A percentile compares a stretch with the other conserved stretches of the same genome.
Evolutionary conservation across 92 coral and sea anemone genomes (phyloP).

Genomic region (Zoanthus sociatus): DNA sequence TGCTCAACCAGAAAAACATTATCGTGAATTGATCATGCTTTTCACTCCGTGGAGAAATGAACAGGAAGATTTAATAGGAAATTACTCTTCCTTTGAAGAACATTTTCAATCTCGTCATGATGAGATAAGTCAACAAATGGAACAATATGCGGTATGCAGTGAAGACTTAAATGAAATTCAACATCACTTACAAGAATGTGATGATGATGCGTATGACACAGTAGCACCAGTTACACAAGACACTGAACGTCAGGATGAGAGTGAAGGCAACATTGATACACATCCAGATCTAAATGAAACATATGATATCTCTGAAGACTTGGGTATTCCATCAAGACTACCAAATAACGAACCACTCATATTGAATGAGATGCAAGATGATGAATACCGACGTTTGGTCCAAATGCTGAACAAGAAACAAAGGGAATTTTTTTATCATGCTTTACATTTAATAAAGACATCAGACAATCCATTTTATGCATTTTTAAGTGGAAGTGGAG

Average conservation of each 20-base stretch:
- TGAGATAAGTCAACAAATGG: conserved; percentile 36
- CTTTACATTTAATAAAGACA: conserved; percentile 26
- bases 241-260: conserved; percentile 12
- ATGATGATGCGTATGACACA: conserved; percentile 18
- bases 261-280: conserved; percentile 7
- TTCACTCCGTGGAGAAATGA: conserved; percentile 36
- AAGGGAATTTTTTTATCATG: conserved; percentile 24
- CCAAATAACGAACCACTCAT: not conserved
- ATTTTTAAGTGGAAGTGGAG: conserved; percentile 38
- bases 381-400: conserved; percentile 28
- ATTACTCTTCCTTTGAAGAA: conserved; percentile 17
- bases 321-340: conserved; percentile 9
- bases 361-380: conserved; percentile 22
- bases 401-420: conserved; percentile 4
- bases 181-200: conserved; percentile 20
- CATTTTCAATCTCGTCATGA: conserved; percentile 13
- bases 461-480: conserved; percentile 31
- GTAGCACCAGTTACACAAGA: conserved; percentile 47
- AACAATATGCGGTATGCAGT: conserved; percentile 43
- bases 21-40: conserved; percentile 35
- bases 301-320: conserved; percentile 1
- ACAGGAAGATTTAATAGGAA: not conserved
- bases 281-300: conserved; percentile 38
- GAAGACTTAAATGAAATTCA: conserved; percentile 49
- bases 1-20: conserved; percentile 36